Conservation (phyloP, 2,888 invertebrate species). For the Erebia epiphron region DNA sequence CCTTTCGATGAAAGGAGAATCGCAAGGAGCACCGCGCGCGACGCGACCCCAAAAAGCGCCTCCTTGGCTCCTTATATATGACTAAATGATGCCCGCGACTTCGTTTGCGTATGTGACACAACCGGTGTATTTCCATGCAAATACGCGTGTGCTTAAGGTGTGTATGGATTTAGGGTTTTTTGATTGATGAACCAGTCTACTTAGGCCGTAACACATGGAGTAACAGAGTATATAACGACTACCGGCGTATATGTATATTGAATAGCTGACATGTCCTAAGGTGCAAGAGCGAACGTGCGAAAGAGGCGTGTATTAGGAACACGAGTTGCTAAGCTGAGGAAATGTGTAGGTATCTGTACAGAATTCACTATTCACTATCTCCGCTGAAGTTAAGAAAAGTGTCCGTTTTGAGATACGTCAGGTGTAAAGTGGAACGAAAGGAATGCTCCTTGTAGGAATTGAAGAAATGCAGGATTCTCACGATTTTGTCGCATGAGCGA, state of each 20-base stretch:
- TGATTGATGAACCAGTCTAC: no score
- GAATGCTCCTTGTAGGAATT: not conserved
- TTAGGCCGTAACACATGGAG: constrained; percentile 50
- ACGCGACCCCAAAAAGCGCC: no score
- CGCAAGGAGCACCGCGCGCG: no score
- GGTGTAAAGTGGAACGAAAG: constrained; percentile 7
- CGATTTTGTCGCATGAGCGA: not conserved
- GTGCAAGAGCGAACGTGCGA: not conserved
- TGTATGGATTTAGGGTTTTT: no score
- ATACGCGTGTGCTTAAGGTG: no score
- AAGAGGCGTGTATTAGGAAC: not conserved
- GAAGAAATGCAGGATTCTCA: not conserved
- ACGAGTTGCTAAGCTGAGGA: not conserved
- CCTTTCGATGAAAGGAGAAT: no score
- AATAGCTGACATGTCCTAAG: not conserved
- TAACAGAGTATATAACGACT: constrained; percentile 65
- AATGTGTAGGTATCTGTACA: constrained; percentile 7
- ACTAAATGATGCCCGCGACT: no score
- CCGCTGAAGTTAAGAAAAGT: constrained; percentile 4
- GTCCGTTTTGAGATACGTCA: constrained; percentile 1
- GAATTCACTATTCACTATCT: constrained; percentile 15
- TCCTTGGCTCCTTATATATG: no score
- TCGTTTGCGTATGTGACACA: no score
- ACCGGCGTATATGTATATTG: not conserved
- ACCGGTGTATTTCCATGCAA: no score